Conservation (phyloP, 2,888 invertebrate genomes). For the Clusia tigrina region DNA sequence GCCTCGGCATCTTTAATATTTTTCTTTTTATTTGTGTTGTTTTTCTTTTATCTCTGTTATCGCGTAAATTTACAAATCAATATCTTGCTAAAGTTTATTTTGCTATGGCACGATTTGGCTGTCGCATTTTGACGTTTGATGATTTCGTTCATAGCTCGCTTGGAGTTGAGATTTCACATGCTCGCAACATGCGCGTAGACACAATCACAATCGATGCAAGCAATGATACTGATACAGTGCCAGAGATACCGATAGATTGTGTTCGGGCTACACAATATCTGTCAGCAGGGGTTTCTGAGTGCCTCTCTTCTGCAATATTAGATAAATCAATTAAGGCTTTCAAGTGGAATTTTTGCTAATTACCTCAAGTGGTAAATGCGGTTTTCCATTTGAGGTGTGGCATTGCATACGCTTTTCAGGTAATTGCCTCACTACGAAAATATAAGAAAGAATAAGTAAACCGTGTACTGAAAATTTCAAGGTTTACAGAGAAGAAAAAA, state of each 20-base stretch:
- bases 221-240: conserved; percentile 28
- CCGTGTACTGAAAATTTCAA: too few species aligned
- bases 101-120: not conserved
- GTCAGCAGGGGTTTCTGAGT: conserved; percentile 32
- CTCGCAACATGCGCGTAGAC: too few species aligned
- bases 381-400: conserved; percentile 17
- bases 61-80: conserved; percentile 57
- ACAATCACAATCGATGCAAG: conserved; percentile 48
- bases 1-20: conserved; percentile 5
- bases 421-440: too few species aligned
- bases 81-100: conserved; percentile 46
- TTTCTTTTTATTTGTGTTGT: not conserved
- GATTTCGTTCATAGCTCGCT: conserved; percentile 29
- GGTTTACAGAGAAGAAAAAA: too few species aligned
- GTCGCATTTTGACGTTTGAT: conserved; percentile 40
- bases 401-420: too few species aligned
- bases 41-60: conserved; percentile 44
- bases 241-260: not conserved
- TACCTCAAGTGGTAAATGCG: conserved; percentile 52
- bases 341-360: conserved; percentile 49
- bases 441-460: too few species aligned
- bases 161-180: conserved; percentile 4
- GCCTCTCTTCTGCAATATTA: conserved; percentile 39
- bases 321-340: conserved; percentile 56
- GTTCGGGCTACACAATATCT: conserved; percentile 33